Evolutionary conservation across 2,113 vertebrate species (phyloP), one percentile per base, ranked within the genome.

Genomic region (Morone saxatilis): DNA sequence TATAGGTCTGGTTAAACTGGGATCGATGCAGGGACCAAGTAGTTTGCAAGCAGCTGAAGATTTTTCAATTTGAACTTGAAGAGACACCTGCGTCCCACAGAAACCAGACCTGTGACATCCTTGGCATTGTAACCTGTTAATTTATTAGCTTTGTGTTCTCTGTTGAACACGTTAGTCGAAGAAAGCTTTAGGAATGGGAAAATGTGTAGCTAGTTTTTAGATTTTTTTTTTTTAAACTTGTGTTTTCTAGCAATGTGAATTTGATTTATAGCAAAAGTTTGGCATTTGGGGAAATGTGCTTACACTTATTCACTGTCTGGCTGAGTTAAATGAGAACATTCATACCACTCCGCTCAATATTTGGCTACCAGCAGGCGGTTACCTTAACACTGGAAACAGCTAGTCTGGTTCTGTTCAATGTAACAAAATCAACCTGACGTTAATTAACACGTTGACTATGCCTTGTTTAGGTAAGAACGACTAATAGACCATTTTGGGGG

Each of bases 121-220:
- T 5, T 16, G 22, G 38, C 73, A 40, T 20, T 69, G 67, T 54
- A 80, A 83, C 61, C 10, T 84, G 84, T 78, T 93, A 81, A 88
- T 81, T 86, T 92, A 91, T 90, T 90, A 81, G 73, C 62, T 83
- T 78, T 85, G 61, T 86, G 81, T 83, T 87, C 84, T 84, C 79
- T 88, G 79, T 76, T 61, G 47, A 69, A 22, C 86, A 78, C 69
- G 77, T 69, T 86, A 84, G 76, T 66, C 14, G 17, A 66, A 66
- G 3, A 4, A 76, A 62, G 71, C 76, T 81, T 89, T 90, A 85
- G 83, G 80, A 73, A 63, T 0, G 6, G 60, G 38, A 47, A 57
- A 67, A 60, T 41, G 36, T 76, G 36, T 76, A 57, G 41, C 38
- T 77, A 25, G 43, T 22, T 65, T 83, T 76, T 75, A 48, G 41